A percentile compares a stretch with the other conserved stretches of the same genome.
phyloP scores from a whole-genome alignment of 2,113 vertebrate species.

The Saccopteryx bilineata region DNA sequence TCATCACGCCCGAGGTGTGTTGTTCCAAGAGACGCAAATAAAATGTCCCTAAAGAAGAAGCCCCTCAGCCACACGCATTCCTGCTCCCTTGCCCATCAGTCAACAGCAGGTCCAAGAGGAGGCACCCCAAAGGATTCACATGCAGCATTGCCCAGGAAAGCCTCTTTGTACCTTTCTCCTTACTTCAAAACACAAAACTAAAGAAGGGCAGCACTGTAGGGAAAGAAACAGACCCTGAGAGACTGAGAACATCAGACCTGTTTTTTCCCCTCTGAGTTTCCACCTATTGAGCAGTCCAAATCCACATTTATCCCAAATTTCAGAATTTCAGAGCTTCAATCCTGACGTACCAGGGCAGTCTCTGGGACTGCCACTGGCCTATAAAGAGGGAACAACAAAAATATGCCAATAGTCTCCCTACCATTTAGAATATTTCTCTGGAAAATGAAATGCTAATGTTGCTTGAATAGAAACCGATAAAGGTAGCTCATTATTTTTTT shows the following conservation, averaged over 20 bases:
- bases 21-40: constrained; percentile 65
- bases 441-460: not conserved
- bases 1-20: constrained; percentile 53
- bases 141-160: not conserved
- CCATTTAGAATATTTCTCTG: not conserved
- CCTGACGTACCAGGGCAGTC: not conserved
- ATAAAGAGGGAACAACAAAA: not conserved
- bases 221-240: not conserved
- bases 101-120: constrained; percentile 8
- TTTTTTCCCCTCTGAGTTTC: not conserved
- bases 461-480: not conserved
- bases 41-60: constrained; percentile 37
- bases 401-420: not conserved
- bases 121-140: too few species aligned
- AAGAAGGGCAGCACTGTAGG: not conserved
- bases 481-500: not conserved
- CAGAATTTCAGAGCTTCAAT: not conserved
- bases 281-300: not conserved
- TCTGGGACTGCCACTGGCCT: not conserved
- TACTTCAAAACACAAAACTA: not conserved
- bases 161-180: fast-evolving
- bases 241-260: not conserved
- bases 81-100: not conserved
- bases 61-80: not conserved
- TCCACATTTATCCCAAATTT: not conserved